Base-by-base conservation (phyloP, 1,140 invertebrate genomes). In the Atopsyche davidsoni region DNA sequence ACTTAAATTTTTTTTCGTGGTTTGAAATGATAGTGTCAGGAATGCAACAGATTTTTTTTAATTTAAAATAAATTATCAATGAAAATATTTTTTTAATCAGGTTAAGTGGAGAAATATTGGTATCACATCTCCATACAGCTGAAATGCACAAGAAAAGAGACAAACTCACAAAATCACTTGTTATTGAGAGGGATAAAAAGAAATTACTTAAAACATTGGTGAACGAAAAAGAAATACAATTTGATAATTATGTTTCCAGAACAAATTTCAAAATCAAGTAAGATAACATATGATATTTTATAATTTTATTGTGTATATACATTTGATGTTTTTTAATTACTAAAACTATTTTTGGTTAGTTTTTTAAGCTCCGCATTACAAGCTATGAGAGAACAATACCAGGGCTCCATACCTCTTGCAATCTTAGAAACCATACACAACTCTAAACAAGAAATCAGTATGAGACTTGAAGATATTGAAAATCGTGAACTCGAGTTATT, bases 191-290 rank as follows among this genome's bases (percentile, higher is more conserved):
- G 48, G 59, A 68, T 49, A 52, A 61, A n/a, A 58, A 64, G 50
- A 54, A 62, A 11, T 62, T 70, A 51, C 53, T 64, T 11, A 68
- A 74, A 60, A 63, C 68, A 36, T 62, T 67, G 44, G 52, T 71
- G 2, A 58, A 60, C 44, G 61, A 62, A 18, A 62, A 62, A 18
- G 66, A 72, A 58, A 64, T 63, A 41, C 55, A 67, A 19, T 69
- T 70, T 57, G 63, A 73, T 34, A 59, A 67, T 25, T 70, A 67
- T 53, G 31, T 61, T 9, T 45, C 46, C 4, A 63, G 63, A 56
- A 63, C 62, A 51, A 64, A 69, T 53, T 59, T 62, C 6, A 71
- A 68, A 64, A 69, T 72, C 21, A 64, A 66, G 72, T 71, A 62
- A 17, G 11, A 28, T 22, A 4, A 6, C 11, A 38, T 14, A 47